These are phyloP conservation scores for Nineta flava DNA, from an alignment of 2,888 invertebrate species.

Conservation along the genomic window DNA sequence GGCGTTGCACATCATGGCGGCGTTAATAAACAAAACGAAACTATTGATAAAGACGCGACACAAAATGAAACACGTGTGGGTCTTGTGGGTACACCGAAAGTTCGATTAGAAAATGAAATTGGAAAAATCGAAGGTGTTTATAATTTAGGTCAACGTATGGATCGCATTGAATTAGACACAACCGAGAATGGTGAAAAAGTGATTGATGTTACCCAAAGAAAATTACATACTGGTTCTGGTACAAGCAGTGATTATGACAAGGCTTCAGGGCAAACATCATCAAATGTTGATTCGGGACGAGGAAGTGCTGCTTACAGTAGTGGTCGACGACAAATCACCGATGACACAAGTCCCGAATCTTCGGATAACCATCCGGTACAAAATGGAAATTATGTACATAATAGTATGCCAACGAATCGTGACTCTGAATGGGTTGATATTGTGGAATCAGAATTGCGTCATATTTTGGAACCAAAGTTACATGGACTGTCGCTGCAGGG, in stretches of 20 bases:
- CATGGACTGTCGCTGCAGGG: constrained; percentile 42
- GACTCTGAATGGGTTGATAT: constrained; percentile 71
- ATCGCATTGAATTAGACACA: constrained; percentile 24
- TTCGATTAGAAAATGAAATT: constrained; percentile 20
- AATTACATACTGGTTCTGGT: constrained; percentile 35
- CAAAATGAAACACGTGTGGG: constrained; percentile 17
- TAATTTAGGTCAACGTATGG: constrained; percentile 34
- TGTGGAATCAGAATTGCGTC: constrained; percentile 62
- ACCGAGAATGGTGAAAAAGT: constrained; percentile 30
- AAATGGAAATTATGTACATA: constrained; percentile 9
- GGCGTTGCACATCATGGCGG: neutral
- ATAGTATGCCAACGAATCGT: constrained; percentile 25
- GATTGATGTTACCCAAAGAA: constrained; percentile 34
- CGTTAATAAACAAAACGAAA: constrained; percentile 7
- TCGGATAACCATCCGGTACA: constrained; percentile 31
- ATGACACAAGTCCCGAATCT: constrained; percentile 40
- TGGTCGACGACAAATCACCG: constrained; percentile 40
- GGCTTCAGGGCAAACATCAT: constrained; percentile 51
- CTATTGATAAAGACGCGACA: constrained; percentile 9
- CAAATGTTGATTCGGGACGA: constrained; percentile 62
- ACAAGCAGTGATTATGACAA: constrained; percentile 62
- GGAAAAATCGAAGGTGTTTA: constrained; percentile 38
- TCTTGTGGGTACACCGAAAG: constrained; percentile 23
- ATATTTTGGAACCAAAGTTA: constrained; percentile 58
- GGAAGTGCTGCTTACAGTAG: constrained; percentile 71